Conservation (phyloP, 2,797 vertebrate genomes). For the Sciurus vulgaris region DNA sequence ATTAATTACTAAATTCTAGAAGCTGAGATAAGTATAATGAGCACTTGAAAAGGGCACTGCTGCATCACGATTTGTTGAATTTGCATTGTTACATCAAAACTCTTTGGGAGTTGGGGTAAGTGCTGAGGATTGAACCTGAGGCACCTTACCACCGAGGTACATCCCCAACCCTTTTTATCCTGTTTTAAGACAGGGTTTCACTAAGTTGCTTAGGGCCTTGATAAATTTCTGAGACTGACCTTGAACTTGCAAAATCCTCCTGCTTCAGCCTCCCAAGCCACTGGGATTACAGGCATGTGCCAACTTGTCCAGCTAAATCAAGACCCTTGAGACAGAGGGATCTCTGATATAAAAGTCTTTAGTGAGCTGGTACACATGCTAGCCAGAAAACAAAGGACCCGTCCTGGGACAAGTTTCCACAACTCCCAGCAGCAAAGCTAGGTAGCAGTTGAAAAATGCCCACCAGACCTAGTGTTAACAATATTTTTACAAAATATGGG, state of each 20-base stretch:
- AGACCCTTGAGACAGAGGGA: background rate
- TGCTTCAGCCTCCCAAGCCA: no score
- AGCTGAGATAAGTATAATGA: background rate
- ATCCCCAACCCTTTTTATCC: no score
- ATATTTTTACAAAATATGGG: background rate
- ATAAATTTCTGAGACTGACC: no score
- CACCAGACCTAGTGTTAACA: background rate
- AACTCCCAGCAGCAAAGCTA: background rate
- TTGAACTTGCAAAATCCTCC: no score
- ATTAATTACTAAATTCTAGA: slow-evolving; percentile 32
- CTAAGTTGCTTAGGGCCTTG: no score
- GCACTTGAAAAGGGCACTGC: background rate
- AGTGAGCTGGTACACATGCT: background rate
- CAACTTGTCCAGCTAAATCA: no score
- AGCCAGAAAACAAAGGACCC: background rate
- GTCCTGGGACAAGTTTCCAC: background rate
- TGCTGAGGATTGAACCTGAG: no score
- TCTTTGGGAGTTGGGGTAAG: no score
- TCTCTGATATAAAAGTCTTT: background rate
- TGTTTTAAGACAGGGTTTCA: no score
- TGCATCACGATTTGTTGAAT: background rate
- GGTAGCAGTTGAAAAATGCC: background rate
- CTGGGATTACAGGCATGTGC: no score
- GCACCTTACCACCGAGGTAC: no score
- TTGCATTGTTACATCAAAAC: background rate